Evolutionary conservation across 2,113 vertebrate genomes (phyloP).

Genomic region (Dasyornis broadbenti): DNA sequence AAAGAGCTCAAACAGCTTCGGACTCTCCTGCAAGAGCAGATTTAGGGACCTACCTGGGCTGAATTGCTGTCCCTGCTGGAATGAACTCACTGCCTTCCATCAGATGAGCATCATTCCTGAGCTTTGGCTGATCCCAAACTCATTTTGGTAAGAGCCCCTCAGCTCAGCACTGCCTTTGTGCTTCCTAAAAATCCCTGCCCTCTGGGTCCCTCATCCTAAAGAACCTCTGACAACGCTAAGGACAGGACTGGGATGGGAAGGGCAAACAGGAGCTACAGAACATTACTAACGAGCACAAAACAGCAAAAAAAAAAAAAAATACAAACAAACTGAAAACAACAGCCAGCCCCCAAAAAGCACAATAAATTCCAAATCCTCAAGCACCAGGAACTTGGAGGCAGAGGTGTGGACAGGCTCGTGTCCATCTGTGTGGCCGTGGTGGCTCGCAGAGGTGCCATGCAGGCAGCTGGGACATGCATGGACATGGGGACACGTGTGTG

Average conservation of each 20-base stretch:
- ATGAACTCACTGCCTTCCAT: background rate
- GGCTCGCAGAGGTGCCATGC: slow-evolving; percentile 17
- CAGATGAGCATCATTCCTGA: background rate
- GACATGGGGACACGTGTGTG: background rate
- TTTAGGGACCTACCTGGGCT: background rate
- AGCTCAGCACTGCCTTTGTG: background rate
- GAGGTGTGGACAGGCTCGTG: background rate
- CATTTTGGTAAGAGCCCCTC: background rate
- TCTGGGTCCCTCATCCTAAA: background rate
- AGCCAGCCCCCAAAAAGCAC: slow-evolving; percentile 33
- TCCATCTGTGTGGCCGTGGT: accelerated
- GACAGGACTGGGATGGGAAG: slow-evolving; percentile 31
- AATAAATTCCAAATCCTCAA: background rate
- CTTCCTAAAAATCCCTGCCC: background rate
- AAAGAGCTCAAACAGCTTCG: background rate
- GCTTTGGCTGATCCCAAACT: background rate
- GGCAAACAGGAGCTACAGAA: slow-evolving; percentile 41
- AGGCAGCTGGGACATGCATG: background rate
- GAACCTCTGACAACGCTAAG: background rate
- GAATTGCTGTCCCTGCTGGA: background rate
- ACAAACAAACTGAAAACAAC: slow-evolving; percentile 47
- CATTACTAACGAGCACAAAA: slow-evolving; percentile 42
- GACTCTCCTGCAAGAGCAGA: background rate
- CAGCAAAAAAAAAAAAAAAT: background rate
- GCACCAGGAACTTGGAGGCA: background rate